Conservation (phyloP, 2,797 vertebrate genomes). For the Eutrigla gurnardus region DNA sequence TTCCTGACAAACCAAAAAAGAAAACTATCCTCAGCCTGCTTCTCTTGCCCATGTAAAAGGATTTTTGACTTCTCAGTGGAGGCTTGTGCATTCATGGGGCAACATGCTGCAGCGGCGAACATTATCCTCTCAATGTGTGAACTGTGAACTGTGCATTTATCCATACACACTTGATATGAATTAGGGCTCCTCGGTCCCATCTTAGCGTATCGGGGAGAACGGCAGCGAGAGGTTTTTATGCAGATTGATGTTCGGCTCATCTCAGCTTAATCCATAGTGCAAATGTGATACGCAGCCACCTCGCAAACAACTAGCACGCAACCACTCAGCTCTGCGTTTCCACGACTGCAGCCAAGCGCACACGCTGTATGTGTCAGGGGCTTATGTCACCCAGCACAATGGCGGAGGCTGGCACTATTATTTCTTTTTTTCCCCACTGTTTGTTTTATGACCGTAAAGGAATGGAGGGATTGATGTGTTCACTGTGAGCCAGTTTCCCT, state of each 20-base stretch:
- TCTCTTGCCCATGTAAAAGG: slow-evolving; percentile 37
- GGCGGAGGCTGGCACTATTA: slow-evolving; percentile 49
- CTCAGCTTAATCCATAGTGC: slow-evolving; percentile 61
- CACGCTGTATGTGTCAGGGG: slow-evolving; percentile 32
- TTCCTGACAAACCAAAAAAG: slow-evolving; percentile 20
- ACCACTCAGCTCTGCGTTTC: slow-evolving; percentile 53
- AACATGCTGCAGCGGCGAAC: slow-evolving; percentile 26
- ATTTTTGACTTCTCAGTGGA: slow-evolving; percentile 50
- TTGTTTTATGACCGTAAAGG: slow-evolving; percentile 66
- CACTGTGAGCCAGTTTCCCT: slow-evolving; percentile 41
- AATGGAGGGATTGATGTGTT: slow-evolving; percentile 60
- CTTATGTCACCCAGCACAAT: slow-evolving; percentile 49
- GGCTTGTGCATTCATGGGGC: slow-evolving; percentile 42
- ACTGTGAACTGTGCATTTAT: slow-evolving; percentile 31
- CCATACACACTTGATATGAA: slow-evolving; percentile 60
- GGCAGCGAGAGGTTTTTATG: slow-evolving; percentile 49
- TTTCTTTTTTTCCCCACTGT: slow-evolving; percentile 52
- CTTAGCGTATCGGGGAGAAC: slow-evolving; percentile 41
- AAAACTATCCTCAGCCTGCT: slow-evolving; percentile 15
- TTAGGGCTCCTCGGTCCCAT: slow-evolving; percentile 49
- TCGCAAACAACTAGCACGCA: slow-evolving; percentile 41
- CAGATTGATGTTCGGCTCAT: slow-evolving; percentile 65
- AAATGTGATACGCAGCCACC: slow-evolving; percentile 57
- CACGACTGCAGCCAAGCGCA: slow-evolving; percentile 43
- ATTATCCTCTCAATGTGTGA: slow-evolving; percentile 43